A percentile compares a stretch with the other conserved stretches of the same genome.
These are phyloP conservation scores for Caenorhabditis latens DNA, from an alignment of 1,140 invertebrate genomes.

Conservation along the genomic window DNA sequence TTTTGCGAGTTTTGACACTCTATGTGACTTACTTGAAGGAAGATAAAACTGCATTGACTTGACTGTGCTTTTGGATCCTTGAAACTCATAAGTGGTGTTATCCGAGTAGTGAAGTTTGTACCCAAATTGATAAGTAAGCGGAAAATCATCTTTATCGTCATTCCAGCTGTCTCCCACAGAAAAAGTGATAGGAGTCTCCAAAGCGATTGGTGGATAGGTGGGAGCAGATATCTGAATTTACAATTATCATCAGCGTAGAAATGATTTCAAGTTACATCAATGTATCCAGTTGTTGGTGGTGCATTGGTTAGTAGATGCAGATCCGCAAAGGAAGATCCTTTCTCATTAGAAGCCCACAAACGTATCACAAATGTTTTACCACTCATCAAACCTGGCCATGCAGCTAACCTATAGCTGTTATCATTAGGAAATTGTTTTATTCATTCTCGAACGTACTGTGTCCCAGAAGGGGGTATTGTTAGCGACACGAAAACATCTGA, in stretches of 20 bases:
- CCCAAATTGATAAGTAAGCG: constrained; percentile 6
- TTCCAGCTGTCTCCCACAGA: constrained; percentile 20
- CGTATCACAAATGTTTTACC: constrained; percentile 49
- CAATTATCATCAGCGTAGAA: neutral
- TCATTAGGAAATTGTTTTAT: neutral
- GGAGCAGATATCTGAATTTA: neutral
- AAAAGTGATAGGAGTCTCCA: constrained; percentile 17
- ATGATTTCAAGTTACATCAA: neutral
- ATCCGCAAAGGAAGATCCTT: constrained; percentile 34
- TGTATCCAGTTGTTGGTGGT: constrained; percentile 6
- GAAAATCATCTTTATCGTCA: constrained; percentile 28
- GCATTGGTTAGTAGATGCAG: constrained; percentile 15
- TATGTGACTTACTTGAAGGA: neutral
- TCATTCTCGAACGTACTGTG: neutral
- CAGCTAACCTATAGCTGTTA: neutral
- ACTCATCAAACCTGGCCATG: constrained; percentile 28
- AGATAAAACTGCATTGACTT: constrained; percentile 20
- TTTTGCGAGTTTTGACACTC: neutral
- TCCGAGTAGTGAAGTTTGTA: constrained; percentile 16
- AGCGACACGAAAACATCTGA: constrained; percentile 26
- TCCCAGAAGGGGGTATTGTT: constrained; percentile 15
- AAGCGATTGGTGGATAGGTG: neutral
- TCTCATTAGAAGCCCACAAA: constrained; percentile 21
- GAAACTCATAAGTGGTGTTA: neutral
- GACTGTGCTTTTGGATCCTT: neutral